Percentiles rank a stretch among this genome's conserved stretches.
phyloP scores from a whole-genome alignment of 2,888 invertebrate species.

The Ochropleura plecta region DNA sequence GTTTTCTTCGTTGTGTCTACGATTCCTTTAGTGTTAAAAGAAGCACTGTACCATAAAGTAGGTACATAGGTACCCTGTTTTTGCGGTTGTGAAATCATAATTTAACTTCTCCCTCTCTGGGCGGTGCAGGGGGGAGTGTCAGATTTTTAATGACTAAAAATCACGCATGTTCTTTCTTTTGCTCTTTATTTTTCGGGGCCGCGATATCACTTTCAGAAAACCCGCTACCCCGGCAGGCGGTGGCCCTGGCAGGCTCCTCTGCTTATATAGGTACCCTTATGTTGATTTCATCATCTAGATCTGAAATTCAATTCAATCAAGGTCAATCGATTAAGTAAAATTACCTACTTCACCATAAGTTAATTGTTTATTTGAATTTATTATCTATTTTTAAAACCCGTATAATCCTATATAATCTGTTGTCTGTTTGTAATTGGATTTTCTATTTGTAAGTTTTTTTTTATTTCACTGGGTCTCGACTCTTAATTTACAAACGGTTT shows the following conservation, averaged over 20 bases:
- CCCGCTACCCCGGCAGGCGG: no score
- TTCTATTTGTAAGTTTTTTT: not conserved
- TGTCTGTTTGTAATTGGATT: not conserved
- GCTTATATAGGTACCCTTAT: not conserved
- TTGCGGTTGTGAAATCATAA: no score
- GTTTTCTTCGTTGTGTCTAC: not conserved
- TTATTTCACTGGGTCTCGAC: not conserved
- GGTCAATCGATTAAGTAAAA: not conserved
- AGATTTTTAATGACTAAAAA: no score
- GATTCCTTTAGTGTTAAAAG: not conserved
- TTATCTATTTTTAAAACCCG: not conserved
- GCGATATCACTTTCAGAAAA: no score
- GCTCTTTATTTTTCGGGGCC: no score
- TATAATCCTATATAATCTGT: not conserved
- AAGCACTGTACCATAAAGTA: not conserved
- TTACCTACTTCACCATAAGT: not conserved
- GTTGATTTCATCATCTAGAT: slow-evolving; percentile 2
- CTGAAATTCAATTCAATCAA: slow-evolving; percentile 13
- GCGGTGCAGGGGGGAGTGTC: no score
- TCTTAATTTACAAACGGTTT: not conserved
- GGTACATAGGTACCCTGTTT: no score
- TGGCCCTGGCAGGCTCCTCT: no score
- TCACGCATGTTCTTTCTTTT: no score
- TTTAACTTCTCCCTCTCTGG: no score
- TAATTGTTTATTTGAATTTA: not conserved